These are phyloP conservation scores for Heliconius hewitsoni DNA, from an alignment of 1,140 invertebrate genomes.

Conservation along the genomic window DNA sequence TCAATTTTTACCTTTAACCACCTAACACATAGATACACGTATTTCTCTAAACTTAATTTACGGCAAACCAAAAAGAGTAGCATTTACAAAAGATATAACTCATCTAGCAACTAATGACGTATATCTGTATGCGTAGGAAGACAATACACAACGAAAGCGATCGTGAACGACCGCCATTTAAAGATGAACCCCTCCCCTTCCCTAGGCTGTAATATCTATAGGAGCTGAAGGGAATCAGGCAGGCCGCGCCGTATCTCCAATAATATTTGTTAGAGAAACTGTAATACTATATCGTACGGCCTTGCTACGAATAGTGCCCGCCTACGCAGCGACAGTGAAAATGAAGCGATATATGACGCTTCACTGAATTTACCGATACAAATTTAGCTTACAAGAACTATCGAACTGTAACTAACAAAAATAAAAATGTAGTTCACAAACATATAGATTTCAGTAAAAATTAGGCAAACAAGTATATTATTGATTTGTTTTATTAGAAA, in stretches of 20 bases:
- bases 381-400: background rate
- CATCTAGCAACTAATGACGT: constrained; percentile 50
- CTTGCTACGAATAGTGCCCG: constrained; percentile 76
- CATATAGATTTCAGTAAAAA: background rate
- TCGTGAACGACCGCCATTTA: constrained; percentile 46
- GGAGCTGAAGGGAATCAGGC: constrained; percentile 33
- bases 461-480: constrained; percentile 3
- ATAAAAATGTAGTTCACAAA: background rate
- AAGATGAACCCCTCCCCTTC: constrained; percentile 43
- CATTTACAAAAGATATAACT: background rate
- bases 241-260: constrained; percentile 48
- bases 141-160: constrained; percentile 51
- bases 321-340: constrained; percentile 57
- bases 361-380: constrained; percentile 34
- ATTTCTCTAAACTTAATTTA: background rate
- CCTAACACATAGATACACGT: background rate
- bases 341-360: constrained; percentile 53
- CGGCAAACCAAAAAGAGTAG: background rate
- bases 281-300: constrained; percentile 75
- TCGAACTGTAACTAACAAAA: no score
- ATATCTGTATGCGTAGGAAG: constrained; percentile 57
- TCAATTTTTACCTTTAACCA: background rate
- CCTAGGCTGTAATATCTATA: constrained; percentile 20
- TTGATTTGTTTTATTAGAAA: constrained; percentile 33
- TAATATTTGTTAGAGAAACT: constrained; percentile 56